Base-by-base conservation (phyloP, 2,113 vertebrate species). In the Oxygymnocypris stewartii region DNA sequence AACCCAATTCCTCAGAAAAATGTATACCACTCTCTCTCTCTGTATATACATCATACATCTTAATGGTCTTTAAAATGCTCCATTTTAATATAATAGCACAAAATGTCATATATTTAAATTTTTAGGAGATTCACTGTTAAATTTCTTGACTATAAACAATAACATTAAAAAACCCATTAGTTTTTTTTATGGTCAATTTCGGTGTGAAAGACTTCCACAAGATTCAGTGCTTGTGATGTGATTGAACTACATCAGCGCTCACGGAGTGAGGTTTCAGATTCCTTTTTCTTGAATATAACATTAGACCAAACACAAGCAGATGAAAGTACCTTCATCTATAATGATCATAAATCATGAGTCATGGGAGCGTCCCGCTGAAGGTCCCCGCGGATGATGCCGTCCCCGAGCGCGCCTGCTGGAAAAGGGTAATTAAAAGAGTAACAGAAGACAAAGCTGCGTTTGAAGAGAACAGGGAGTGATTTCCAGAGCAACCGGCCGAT, bases 341-440 rank as follows among this genome's bases (percentile, higher is more conserved):
- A 25, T 47, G 9, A 23, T 47, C 54, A 65, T 67, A 5, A 16
- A 10, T 35, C 77, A 59, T 40, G 75, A 76, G 42, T 49, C 61
- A 82, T 25, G 75, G 84, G 51, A 18, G 18, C 44, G 4, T 23
- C 59, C n/a, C 61, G 73, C 85, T 59, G 75, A 61, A 28, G 23
- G 61, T 79, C 80, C 87, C 80, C 18, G 16, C 35, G 84, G 85
- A 91, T 59, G 84, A 76, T 83, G 88, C 89, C 82, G 88, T 90
- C 85, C 90, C 91, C 84, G 89, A 90, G 90, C 92, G 73, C 37
- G 88, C 89, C 91, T 87, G 83, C 23, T 80, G 88, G 93, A 93
- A 90, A 90, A 92, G 59, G 88, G 89, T 94, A 92, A 96, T 95
- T 94, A 94, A 94, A 94, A 94, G 87, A 90, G 90, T 87, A 89